Evolutionary conservation across 92 coral and sea anemone genomes (phyloP).

Genomic region (Parazoanthus darwini): DNA sequence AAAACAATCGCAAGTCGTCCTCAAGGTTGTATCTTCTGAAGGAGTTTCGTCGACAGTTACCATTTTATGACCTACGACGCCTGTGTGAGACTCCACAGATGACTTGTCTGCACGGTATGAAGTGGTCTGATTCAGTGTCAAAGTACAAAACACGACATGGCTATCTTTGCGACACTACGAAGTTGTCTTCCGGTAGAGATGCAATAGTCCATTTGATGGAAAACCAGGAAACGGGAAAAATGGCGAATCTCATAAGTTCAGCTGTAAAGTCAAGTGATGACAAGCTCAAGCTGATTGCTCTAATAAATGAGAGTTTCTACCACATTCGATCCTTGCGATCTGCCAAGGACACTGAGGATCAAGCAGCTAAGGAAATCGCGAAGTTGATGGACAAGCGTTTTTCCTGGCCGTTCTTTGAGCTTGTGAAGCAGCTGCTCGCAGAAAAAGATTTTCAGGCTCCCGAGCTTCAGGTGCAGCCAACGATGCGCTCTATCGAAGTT

Average conservation of each 20-base stretch:
- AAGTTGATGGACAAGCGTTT: conserved; percentile 29
- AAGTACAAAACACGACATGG: conserved; percentile 45
- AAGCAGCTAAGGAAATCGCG: conserved; percentile 51
- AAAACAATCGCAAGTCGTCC: conserved; percentile 30
- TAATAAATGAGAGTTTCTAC: conserved; percentile 65
- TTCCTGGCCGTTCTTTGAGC: conserved; percentile 55
- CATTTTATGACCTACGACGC: conserved; percentile 61
- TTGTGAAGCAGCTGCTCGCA: conserved; percentile 65
- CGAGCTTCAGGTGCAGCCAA: conserved; percentile 68
- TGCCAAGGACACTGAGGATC: conserved; percentile 77
- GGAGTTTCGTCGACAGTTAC: conserved; percentile 63
- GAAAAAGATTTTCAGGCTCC: conserved; percentile 62
- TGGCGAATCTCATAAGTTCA: conserved; percentile 37
- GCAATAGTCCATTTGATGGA: conserved; percentile 66
- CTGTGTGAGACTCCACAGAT: conserved; percentile 62
- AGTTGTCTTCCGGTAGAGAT: conserved; percentile 54
- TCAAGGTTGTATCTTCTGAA: conserved; percentile 70
- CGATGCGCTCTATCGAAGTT: conserved; percentile 60
- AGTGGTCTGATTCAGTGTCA: conserved; percentile 47
- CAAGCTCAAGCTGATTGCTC: conserved; percentile 63
- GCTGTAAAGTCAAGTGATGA: conserved; percentile 44
- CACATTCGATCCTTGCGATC: conserved; percentile 68
- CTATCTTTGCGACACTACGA: conserved; percentile 19
- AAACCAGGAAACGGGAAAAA: conserved; percentile 31
- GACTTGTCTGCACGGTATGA: conserved; percentile 45